Percentiles rank a stretch among this genome's conserved stretches.
Evolutionary conservation across 2,113 vertebrate species (phyloP).

Genomic region (Eulemur macaco): DNA sequence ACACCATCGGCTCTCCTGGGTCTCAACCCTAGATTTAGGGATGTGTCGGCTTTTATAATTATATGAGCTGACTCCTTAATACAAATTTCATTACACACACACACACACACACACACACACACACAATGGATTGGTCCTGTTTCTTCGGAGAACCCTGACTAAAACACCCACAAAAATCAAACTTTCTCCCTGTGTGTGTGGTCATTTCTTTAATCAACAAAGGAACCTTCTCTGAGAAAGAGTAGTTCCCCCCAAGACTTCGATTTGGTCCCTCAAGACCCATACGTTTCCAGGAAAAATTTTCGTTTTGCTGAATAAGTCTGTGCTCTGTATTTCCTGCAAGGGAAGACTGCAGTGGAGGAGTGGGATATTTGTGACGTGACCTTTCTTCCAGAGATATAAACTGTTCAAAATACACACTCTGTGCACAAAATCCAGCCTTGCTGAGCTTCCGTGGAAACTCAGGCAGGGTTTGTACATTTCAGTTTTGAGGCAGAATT

Average conservation of each 20-base stretch:
- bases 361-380: accelerated
- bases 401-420: not conserved
- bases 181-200: too few relatives aligned
- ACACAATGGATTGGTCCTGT: too few relatives aligned
- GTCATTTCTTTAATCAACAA: not conserved
- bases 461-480: not conserved
- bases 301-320: too few relatives aligned
- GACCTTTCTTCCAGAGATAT: not conserved
- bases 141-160: too few relatives aligned
- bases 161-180: too few relatives aligned
- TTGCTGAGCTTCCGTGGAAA: not conserved
- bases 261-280: too few relatives aligned
- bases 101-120: too few relatives aligned
- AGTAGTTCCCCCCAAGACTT: not conserved
- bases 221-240: not conserved
- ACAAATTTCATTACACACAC: too few relatives aligned
- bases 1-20: not conserved
- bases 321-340: accelerated
- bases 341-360: not conserved
- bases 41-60: too few relatives aligned
- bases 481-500: not conserved
- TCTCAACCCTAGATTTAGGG: not conserved
- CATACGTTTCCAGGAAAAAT: too few relatives aligned
- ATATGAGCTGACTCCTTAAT: too few relatives aligned
- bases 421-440: too few relatives aligned